A percentile compares a stretch with the other conserved stretches of the same genome.
These are phyloP conservation scores for Dicycla oo DNA, from an alignment of 2,888 invertebrate species.

Conservation along the genomic window DNA sequence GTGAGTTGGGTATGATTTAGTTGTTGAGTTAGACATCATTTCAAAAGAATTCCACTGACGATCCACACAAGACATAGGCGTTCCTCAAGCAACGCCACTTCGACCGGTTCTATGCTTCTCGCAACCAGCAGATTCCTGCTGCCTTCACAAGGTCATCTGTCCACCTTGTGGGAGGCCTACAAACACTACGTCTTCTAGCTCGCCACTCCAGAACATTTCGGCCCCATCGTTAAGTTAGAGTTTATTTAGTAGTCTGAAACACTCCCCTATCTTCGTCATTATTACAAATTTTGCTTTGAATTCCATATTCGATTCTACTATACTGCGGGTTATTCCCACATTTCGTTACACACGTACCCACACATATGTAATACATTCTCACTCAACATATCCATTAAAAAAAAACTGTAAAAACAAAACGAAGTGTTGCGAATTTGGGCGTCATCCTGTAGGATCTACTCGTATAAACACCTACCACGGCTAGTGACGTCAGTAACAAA, in stretches of 20 bases:
- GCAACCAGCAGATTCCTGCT: neutral
- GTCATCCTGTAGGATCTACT: no score
- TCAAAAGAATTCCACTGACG: neutral
- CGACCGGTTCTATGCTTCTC: neutral
- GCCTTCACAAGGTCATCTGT: no score
- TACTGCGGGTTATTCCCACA: neutral
- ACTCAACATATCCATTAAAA: neutral
- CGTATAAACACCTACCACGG: no score
- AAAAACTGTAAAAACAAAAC: no score
- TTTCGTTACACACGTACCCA: neutral
- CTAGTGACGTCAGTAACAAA: neutral
- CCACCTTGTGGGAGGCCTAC: no score
- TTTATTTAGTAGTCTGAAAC: neutral
- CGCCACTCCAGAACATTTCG: neutral
- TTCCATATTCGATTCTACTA: neutral
- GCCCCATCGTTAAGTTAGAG: neutral
- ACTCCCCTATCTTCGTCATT: neutral
- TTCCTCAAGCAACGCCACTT: neutral
- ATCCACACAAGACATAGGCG: no score
- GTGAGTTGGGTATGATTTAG: conserved; percentile 82
- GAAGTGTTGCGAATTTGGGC: no score
- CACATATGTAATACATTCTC: neutral
- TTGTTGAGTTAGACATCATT: neutral
- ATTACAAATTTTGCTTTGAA: neutral
- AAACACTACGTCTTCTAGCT: neutral